phyloP scores from a whole-genome alignment of 2,113 vertebrate genomes.

The Erythrocercus mccallii region DNA sequence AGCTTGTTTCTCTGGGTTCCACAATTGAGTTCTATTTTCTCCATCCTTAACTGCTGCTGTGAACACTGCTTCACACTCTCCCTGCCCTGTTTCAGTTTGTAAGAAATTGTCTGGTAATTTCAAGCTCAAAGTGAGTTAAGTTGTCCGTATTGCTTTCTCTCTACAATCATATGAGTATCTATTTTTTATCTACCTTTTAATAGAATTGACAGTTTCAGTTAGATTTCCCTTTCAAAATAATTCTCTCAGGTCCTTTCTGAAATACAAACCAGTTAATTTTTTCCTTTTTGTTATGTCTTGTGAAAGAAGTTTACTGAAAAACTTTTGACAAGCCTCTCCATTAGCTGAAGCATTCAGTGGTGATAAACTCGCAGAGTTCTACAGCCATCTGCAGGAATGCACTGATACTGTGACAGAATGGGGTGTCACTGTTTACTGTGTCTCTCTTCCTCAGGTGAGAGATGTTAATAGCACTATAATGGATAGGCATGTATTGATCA shows the following conservation, averaged over 20 bases:
- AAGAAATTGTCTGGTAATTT: not conserved
- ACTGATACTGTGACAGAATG: slow-evolving; percentile 38
- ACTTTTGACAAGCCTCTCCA: not conserved
- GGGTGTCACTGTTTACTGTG: not conserved
- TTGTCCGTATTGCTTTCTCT: not conserved
- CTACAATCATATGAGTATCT: not conserved
- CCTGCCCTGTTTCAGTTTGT: not conserved
- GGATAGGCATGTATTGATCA: not conserved
- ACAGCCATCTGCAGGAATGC: slow-evolving; percentile 59
- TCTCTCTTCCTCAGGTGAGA: slow-evolving; percentile 2
- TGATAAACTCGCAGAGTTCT: slow-evolving; percentile 52
- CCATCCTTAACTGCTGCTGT: not conserved
- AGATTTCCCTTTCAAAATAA: not conserved
- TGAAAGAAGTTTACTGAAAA: not conserved
- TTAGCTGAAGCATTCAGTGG: not conserved
- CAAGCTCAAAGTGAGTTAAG: not conserved
- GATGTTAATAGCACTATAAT: not conserved
- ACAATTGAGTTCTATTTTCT: not conserved
- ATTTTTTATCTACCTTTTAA: not conserved
- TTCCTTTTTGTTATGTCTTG: not conserved
- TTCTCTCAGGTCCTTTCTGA: not conserved
- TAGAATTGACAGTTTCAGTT: not conserved
- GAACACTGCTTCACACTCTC: not conserved
- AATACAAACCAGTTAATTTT: not conserved
- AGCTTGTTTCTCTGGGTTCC: not conserved